Conservation (phyloP, 2,797 vertebrate species). For the Leptodactylus fallax region DNA sequence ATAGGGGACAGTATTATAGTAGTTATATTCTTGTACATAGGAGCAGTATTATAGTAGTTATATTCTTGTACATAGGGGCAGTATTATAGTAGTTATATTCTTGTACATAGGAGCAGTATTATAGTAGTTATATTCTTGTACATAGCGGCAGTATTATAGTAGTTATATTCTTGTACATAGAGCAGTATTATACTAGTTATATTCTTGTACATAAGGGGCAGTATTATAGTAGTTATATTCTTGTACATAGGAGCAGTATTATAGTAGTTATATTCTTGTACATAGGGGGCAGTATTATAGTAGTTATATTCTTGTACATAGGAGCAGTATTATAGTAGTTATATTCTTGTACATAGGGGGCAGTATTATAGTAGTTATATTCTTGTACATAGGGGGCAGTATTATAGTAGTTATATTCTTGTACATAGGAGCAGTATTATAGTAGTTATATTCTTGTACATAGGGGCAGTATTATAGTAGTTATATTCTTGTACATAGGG, state of each 20-base stretch:
- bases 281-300: neutral
- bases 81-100: constrained; percentile 23
- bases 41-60: constrained; percentile 14
- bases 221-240: too few relatives aligned
- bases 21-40: neutral
- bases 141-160: constrained; percentile 7
- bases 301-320: constrained; percentile 7
- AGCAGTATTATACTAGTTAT: constrained; percentile 1
- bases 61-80: constrained; percentile 14
- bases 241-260: too few relatives aligned
- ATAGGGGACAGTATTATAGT: neutral
- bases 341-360: neutral
- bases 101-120: neutral
- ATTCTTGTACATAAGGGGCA: neutral
- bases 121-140: constrained; percentile 12
- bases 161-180: constrained; percentile 6
- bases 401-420: constrained; percentile 14
- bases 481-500: constrained; percentile 18
- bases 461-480: constrained; percentile 2
- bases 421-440: constrained; percentile 5
- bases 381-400: neutral
- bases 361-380: constrained; percentile 7
- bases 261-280: too few relatives aligned
- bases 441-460: constrained; percentile 10
- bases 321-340: neutral